Evolutionary conservation across 2,888 invertebrate species (phyloP).

Genomic region (Trichogramma dendrolimi): DNA sequence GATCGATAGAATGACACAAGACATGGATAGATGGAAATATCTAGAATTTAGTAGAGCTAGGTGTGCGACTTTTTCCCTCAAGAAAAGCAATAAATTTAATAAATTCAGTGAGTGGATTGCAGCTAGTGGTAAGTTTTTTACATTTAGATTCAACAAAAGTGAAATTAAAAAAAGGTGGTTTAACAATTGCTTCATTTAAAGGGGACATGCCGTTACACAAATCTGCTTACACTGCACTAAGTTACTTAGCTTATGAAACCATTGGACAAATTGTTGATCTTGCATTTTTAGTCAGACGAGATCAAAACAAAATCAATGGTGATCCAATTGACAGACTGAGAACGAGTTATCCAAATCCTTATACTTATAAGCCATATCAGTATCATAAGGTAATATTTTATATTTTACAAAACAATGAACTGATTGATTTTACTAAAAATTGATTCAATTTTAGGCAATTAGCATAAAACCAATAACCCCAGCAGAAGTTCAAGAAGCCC

Average conservation of each 20-base stretch:
- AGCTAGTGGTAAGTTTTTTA: constrained; percentile 40
- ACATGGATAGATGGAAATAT: constrained; percentile 58
- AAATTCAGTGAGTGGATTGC: constrained; percentile 45
- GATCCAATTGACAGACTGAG: constrained; percentile 69
- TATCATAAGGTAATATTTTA: constrained; percentile 41
- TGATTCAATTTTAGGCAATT: constrained; percentile 36
- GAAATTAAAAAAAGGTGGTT: constrained; percentile 1
- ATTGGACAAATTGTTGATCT: constrained; percentile 85
- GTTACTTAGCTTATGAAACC: constrained; percentile 85
- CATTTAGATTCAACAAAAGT: background rate
- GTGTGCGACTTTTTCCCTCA: constrained; percentile 66
- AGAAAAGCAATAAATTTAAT: constrained; percentile 50
- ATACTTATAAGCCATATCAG: constrained; percentile 47
- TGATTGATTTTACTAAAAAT: constrained; percentile 4
- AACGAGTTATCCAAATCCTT: constrained; percentile 61
- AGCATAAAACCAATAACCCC: constrained; percentile 71
- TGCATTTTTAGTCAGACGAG: constrained; percentile 75
- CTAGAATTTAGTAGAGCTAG: constrained; percentile 76
- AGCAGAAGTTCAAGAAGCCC: constrained; percentile 76
- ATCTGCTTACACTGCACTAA: constrained; percentile 71
- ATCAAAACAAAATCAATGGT: constrained; percentile 63
- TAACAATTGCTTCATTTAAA: constrained; percentile 29
- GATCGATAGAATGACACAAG: constrained; percentile 56
- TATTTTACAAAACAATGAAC: background rate
- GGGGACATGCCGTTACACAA: constrained; percentile 60